Conservation (phyloP, 1,140 invertebrate species). For the Bombus impatiens region DNA sequence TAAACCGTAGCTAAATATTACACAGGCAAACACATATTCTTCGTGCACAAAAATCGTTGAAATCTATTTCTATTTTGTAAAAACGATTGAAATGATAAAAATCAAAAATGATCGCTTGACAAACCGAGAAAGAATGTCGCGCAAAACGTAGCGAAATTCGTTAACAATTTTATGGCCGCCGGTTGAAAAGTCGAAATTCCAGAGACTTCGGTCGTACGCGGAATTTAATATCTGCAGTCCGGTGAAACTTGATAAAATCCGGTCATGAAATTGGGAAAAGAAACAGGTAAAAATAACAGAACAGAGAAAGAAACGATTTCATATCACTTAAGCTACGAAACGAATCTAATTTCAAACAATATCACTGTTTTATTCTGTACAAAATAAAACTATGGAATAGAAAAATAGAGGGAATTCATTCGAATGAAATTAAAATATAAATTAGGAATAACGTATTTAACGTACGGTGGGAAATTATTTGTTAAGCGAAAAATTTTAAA, state of each 20-base stretch:
- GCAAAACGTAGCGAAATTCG: not conserved
- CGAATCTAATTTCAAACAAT: not conserved
- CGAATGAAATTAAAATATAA: not conserved
- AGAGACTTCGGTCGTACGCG: not conserved
- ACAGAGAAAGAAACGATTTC: not conserved
- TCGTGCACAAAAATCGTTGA: not conserved
- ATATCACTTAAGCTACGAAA: not conserved
- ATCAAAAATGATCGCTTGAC: no score
- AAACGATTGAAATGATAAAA: not conserved
- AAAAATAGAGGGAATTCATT: not conserved
- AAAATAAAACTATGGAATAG: not conserved
- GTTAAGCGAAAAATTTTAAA: constrained; percentile 25
- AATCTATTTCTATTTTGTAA: not conserved
- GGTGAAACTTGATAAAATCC: not conserved
- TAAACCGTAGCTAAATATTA: not conserved
- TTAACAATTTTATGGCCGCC: not conserved
- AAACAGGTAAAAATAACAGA: not conserved
- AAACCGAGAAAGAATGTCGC: not conserved
- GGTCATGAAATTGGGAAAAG: not conserved
- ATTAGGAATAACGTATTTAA: not conserved
- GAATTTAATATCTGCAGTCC: constrained; percentile 22
- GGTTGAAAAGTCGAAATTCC: not conserved
- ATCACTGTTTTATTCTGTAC: not conserved
- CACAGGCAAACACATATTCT: no score
- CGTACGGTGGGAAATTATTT: not conserved